Conservation (phyloP, 2,888 invertebrate genomes). For the Pristionchus entomophagus region DNA sequence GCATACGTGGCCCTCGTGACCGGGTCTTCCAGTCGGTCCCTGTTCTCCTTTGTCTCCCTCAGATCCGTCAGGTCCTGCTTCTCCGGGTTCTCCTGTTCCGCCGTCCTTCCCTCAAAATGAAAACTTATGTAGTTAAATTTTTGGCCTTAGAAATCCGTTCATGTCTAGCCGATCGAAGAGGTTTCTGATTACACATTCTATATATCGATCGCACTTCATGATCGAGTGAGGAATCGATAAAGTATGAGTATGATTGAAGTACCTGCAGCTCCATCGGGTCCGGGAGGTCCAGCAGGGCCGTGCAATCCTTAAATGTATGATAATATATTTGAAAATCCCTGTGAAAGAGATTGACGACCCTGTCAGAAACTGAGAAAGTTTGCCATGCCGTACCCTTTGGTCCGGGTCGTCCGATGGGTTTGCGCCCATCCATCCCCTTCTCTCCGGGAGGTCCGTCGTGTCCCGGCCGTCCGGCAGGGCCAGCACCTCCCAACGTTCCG, state of each 20-base stretch:
- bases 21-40: constrained; percentile 69
- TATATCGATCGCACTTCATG: too few species aligned
- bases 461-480: constrained; percentile 63
- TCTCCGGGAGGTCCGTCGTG: constrained; percentile 67
- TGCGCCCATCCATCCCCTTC: constrained; percentile 71
- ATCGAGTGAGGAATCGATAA: too few species aligned
- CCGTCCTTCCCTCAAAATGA: neutral
- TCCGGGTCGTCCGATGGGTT: constrained; percentile 72
- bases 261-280: constrained; percentile 59
- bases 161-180: too few species aligned
- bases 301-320: too few species aligned
- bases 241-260: too few species aligned
- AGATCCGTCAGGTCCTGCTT: constrained; percentile 66
- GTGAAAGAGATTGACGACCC: too few species aligned
- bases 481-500: constrained; percentile 61
- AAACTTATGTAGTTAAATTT: too few species aligned
- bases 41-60: constrained; percentile 67
- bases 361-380: too few species aligned
- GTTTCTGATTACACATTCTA: too few species aligned
- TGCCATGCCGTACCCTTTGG: constrained; percentile 71
- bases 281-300: constrained; percentile 35
- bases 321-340: too few species aligned
- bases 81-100: constrained; percentile 65
- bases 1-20: too few species aligned
- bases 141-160: too few species aligned